These are phyloP conservation scores for Eupleurogrammus muticus DNA, from an alignment of 2,797 vertebrate genomes.

Conservation along the genomic window DNA sequence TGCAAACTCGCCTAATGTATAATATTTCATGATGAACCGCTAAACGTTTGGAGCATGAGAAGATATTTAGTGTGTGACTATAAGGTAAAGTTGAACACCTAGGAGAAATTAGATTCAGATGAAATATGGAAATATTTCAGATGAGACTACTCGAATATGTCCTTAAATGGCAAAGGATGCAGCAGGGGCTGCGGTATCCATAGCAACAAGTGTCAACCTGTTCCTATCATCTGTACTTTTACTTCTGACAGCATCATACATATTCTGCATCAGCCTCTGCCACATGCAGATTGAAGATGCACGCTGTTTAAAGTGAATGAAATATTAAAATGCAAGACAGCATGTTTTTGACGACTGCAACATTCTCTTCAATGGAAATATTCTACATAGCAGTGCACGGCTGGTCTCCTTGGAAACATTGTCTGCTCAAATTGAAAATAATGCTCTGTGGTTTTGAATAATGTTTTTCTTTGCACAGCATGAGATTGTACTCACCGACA, in stretches of 20 bases:
- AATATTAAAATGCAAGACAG: conserved; percentile 17
- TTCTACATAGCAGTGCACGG: not conserved
- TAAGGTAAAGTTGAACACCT: not conserved
- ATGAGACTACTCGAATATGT: not conserved
- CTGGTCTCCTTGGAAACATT: not conserved
- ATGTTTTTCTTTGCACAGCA: not conserved
- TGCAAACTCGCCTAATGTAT: not conserved
- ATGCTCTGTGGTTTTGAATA: conserved; percentile 8
- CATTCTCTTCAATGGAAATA: conserved; percentile 30
- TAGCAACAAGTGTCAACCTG: conserved; percentile 7
- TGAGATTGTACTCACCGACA: not conserved
- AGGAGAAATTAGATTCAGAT: not conserved
- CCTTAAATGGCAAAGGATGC: not conserved
- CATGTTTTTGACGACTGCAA: not conserved
- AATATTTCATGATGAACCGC: not conserved
- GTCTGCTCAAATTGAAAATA: not conserved
- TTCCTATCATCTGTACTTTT: not conserved
- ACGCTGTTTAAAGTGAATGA: conserved; percentile 3
- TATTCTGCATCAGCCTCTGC: conserved; percentile 15
- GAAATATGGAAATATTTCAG: not conserved
- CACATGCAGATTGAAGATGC: conserved; percentile 15
- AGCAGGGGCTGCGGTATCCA: not conserved
- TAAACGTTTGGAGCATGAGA: not conserved
- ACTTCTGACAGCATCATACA: conserved; percentile 16
- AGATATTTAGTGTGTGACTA: not conserved